Base-by-base conservation (phyloP, 2,888 invertebrate genomes). In the Drosophila pseudotalamancana region DNA sequence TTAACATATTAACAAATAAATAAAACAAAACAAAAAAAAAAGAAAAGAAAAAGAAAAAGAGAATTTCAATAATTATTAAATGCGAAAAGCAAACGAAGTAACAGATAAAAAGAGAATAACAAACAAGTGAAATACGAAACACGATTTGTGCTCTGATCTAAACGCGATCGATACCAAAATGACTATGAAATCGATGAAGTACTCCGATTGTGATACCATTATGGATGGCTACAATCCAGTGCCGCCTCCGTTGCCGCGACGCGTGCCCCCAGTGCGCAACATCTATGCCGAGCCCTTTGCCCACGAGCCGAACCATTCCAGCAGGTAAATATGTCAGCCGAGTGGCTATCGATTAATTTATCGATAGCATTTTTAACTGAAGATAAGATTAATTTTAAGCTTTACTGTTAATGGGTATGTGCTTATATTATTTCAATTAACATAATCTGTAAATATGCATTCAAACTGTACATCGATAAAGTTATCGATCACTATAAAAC, bases 181-280 rank as follows among this genome's bases (percentile, higher is more conserved):
- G 92, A 92, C 92, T 88, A 92, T 91, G 92, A 92, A 92, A 91
- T 92, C 92, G 85, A 92, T 92, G 81, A 92, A 92, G 89, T 92
- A 92, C 87, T 90, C 91, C 81, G 92, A 92, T 91, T 92, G 92
- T 91, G 92, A 92, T 90, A 91, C 91, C 77, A 92, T 92, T 87
- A 92, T 92, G 92, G 92, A 92, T 88, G 91, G 91, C 76, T 92
- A 91, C 87, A 92, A 92, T 89, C 91, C 91, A 50, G 91, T 92
- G 73, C 92, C 92, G 71, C 92, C 92, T 18, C 92, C 92, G 50
- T 81, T 92, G 68, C 92, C 92, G 66, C 88, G 92, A 27, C 89
- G 92, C 51, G 91, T 92, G 73, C 91, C 91, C 56, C 92, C 92
- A 48, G 89, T 90, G 60, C 89, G 92, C 64, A 92, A 92, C 80